These are phyloP conservation scores for Agrotis exclamationis DNA, from an alignment of 2,888 invertebrate genomes.

Conservation along the genomic window DNA sequence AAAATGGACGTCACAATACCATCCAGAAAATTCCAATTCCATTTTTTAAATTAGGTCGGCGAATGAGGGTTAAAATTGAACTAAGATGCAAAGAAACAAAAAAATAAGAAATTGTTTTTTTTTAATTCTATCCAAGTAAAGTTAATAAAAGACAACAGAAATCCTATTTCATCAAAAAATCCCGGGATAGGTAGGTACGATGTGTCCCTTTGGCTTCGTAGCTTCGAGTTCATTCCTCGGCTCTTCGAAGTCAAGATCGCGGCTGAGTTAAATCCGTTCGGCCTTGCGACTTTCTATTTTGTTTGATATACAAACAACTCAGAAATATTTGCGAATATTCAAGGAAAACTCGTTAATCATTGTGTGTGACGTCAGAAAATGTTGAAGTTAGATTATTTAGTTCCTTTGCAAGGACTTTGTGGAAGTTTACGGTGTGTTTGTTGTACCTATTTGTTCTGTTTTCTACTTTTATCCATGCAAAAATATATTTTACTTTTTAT, in stretches of 20 bases:
- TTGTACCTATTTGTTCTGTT: slow-evolving; percentile 16
- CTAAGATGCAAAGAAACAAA: background rate
- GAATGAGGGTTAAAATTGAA: background rate
- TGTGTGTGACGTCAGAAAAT: background rate
- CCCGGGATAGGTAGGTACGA: too few species aligned
- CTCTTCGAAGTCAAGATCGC: slow-evolving; percentile 65
- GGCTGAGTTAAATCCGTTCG: slow-evolving; percentile 58
- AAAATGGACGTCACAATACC: background rate
- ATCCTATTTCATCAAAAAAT: too few species aligned
- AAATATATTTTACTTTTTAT: slow-evolving; percentile 3
- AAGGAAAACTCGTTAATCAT: slow-evolving; percentile 38
- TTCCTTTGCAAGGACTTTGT: slow-evolving; percentile 17
- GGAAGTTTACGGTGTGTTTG: background rate
- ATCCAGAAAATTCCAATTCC: background rate
- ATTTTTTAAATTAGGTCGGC: background rate
- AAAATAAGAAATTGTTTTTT: background rate
- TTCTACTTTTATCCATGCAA: background rate
- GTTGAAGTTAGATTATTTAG: slow-evolving; percentile 2
- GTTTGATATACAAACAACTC: slow-evolving; percentile 50
- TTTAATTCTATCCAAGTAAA: too few species aligned
- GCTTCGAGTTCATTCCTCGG: slow-evolving; percentile 16
- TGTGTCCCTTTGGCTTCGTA: slow-evolving; percentile 37
- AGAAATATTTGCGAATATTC: slow-evolving; percentile 38
- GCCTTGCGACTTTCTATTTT: slow-evolving; percentile 71
- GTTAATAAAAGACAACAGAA: too few species aligned